These are phyloP conservation scores for Hyles vespertilio DNA, from an alignment of 1,140 invertebrate species.

Conservation along the genomic window DNA sequence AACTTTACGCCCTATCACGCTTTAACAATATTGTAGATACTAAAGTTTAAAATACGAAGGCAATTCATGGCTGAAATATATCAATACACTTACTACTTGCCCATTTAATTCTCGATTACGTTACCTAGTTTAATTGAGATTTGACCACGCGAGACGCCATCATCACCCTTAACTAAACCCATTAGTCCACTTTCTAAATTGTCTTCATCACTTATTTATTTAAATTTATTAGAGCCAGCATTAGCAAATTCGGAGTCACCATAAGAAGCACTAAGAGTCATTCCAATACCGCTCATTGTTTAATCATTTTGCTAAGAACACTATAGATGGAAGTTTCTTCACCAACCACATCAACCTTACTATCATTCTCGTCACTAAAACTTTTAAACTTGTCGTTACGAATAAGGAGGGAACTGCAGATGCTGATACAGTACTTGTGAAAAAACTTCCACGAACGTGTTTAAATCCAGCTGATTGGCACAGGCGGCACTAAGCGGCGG, in stretches of 20 bases:
- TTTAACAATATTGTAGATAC: constrained; percentile 3
- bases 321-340: constrained; percentile 13
- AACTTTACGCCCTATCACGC: background rate
- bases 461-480: constrained; percentile 46
- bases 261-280: too few relatives aligned
- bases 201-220: too few relatives aligned
- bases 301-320: too few relatives aligned
- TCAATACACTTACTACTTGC: constrained; percentile 1
- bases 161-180: too few relatives aligned
- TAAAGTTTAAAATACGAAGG: constrained; percentile 9
- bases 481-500: constrained; percentile 22
- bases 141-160: too few relatives aligned
- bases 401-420: constrained; percentile 1
- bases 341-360: background rate
- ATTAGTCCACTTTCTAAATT: too few relatives aligned
- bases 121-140: too few relatives aligned
- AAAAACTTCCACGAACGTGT: constrained; percentile 22
- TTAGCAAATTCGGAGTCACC: too few relatives aligned
- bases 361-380: too few relatives aligned
- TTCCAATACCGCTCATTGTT: too few relatives aligned
- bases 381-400: background rate
- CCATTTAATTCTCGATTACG: background rate
- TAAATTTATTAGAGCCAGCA: too few relatives aligned
- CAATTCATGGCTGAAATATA: constrained; percentile 3
- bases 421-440: constrained; percentile 8